A percentile compares a stretch with the other conserved stretches of the same genome.
These are phyloP conservation scores for Syngnathus scovelli DNA, from an alignment of 2,113 vertebrate species.

Conservation along the genomic window DNA sequence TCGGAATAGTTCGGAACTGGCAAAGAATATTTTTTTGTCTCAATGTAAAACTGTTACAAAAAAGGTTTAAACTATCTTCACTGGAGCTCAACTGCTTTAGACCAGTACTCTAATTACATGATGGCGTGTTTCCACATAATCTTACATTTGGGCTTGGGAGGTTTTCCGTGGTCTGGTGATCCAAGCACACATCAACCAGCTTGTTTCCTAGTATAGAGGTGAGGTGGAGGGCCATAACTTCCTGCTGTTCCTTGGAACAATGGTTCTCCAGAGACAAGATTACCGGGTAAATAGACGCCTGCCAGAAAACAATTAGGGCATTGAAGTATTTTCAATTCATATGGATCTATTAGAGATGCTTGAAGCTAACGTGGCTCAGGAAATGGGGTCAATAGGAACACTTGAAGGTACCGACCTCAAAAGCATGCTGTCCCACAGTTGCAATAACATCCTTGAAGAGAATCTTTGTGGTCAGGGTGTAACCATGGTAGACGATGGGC, in stretches of 20 bases:
- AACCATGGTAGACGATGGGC: constrained; percentile 82
- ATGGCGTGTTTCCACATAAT: not conserved
- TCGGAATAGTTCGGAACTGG: constrained; percentile 12
- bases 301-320: constrained; percentile 19
- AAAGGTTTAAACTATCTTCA: constrained; percentile 2
- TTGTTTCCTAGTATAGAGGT: constrained; percentile 70
- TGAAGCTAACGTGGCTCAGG: constrained; percentile 1
- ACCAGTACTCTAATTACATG: not conserved
- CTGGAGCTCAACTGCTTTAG: not conserved
- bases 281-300: constrained; percentile 83
- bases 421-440: constrained; percentile 77
- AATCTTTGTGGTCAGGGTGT: constrained; percentile 82
- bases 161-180: constrained; percentile 27
- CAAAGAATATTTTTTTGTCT: constrained; percentile 14
- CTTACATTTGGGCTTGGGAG: constrained; percentile 86
- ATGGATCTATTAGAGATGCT: too few relatives aligned
- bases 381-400: constrained; percentile 4
- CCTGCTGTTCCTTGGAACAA: constrained; percentile 78
- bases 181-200: constrained; percentile 66
- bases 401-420: constrained; percentile 57
- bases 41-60: constrained; percentile 28
- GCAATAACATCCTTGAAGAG: constrained; percentile 77
- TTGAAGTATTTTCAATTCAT: too few relatives aligned
- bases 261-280: constrained; percentile 88
- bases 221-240: constrained; percentile 74